Percentiles rank a stretch among this genome's conserved stretches.
phyloP scores from a whole-genome alignment of 1,140 invertebrate genomes.

The Microplitis demolitor region DNA sequence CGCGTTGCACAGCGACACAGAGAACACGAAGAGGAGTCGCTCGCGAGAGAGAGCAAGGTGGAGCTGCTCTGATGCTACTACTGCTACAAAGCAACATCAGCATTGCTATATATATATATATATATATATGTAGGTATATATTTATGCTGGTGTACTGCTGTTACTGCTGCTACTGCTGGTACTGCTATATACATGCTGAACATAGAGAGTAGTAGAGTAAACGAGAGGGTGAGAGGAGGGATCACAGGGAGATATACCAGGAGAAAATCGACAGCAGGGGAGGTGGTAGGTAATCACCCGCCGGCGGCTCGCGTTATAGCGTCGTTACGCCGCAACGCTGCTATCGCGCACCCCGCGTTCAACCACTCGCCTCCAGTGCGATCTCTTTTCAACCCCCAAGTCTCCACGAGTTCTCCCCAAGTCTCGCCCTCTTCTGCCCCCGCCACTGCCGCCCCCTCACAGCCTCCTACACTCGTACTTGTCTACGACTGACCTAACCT shows the following conservation, averaged over 20 bases:
- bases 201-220: neutral
- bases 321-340: constrained; percentile 38
- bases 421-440: neutral
- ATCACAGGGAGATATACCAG: neutral
- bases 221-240: neutral
- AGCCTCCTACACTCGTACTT: neutral
- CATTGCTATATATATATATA: neutral
- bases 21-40: too few species aligned
- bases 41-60: too few species aligned
- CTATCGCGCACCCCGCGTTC: constrained; percentile 26
- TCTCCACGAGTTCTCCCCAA: neutral
- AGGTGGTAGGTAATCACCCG: constrained; percentile 41
- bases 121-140: neutral
- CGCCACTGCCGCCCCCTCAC: neutral
- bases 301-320: constrained; percentile 39
- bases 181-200: neutral
- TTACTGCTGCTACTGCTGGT: neutral
- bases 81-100: too few species aligned
- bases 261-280: constrained; percentile 6
- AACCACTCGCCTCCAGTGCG: neutral
- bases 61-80: too few species aligned
- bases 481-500: constrained; percentile 12
- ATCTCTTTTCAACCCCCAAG: neutral
- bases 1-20: too few species aligned
- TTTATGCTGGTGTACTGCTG: neutral